Conservation (phyloP, 2,888 invertebrate genomes). For the Ecdyonurus torrentis region DNA sequence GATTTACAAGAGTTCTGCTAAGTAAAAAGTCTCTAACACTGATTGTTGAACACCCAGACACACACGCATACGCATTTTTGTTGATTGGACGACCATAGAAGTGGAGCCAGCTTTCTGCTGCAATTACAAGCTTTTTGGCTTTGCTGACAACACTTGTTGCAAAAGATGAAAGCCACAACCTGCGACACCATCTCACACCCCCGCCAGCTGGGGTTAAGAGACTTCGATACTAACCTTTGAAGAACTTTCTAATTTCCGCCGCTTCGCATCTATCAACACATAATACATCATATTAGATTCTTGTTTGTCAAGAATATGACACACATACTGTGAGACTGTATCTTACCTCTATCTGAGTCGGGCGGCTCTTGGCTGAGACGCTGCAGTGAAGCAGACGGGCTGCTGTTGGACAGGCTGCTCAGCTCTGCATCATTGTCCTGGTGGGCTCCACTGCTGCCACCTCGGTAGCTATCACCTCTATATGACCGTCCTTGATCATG, state of each 20-base stretch:
- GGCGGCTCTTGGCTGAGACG: constrained; percentile 37
- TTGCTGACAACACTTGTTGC: too few species aligned
- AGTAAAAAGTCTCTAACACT: neutral
- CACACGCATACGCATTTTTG: neutral
- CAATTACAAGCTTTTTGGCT: too few species aligned
- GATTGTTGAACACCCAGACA: neutral
- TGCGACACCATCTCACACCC: neutral
- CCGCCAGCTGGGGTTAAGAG: constrained; percentile 21
- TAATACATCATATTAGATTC: neutral
- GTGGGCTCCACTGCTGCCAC: constrained; percentile 27
- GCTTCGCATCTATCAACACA: constrained; percentile 48
- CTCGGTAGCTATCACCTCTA: constrained; percentile 18
- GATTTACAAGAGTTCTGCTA: neutral
- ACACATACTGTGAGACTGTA: neutral
- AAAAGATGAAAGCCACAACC: too few species aligned
- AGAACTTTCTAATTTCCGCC: constrained; percentile 66
- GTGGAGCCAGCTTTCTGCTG: neutral
- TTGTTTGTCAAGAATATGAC: neutral
- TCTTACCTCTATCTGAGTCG: constrained; percentile 34
- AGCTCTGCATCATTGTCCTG: constrained; percentile 23
- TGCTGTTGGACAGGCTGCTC: constrained; percentile 26
- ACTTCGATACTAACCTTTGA: constrained; percentile 71
- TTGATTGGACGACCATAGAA: too few species aligned
- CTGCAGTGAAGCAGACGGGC: constrained; percentile 25
- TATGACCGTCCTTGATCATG: constrained; percentile 17